Conservation (phyloP, 2,113 vertebrate genomes). For the Gulo gulo region DNA sequence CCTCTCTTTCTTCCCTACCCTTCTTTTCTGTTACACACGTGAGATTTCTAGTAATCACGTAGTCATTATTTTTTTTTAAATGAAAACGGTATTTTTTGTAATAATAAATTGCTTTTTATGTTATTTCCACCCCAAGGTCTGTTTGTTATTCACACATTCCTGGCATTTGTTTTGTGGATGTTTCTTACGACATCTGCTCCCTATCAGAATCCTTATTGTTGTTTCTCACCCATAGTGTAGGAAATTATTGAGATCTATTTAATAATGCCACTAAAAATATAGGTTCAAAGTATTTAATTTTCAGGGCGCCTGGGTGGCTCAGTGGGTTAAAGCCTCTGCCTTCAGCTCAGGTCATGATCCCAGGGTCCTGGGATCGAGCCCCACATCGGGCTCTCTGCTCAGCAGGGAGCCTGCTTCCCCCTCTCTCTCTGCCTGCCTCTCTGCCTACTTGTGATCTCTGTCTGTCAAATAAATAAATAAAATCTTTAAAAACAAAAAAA, state of each 20-base stretch:
- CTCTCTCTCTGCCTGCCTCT: no score
- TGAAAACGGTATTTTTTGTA: no score
- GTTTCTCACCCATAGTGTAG: conserved; percentile 12
- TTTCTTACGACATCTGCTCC: conserved; percentile 62
- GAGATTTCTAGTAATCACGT: not conserved
- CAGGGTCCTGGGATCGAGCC: no score
- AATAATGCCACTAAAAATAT: conserved; percentile 55
- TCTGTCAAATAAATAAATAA: no score
- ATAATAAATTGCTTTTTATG: not conserved
- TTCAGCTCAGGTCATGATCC: no score
- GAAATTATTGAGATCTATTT: conserved; percentile 52
- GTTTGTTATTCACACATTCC: not conserved
- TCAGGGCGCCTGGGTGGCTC: no score
- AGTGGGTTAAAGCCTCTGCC: no score
- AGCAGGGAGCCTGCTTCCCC: no score
- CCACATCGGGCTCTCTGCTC: no score
- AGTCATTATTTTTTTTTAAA: no score
- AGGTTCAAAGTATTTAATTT: not conserved
- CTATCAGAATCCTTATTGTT: conserved; percentile 45
- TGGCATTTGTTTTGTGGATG: conserved; percentile 46
- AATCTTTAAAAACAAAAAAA: no score
- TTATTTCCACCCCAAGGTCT: not conserved
- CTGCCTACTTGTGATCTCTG: no score
- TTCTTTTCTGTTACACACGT: not conserved
- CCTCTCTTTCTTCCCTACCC: rapidly evolving